phyloP scores from a whole-genome alignment of 2,888 invertebrate species.

The Drosophila paramelanica region DNA sequence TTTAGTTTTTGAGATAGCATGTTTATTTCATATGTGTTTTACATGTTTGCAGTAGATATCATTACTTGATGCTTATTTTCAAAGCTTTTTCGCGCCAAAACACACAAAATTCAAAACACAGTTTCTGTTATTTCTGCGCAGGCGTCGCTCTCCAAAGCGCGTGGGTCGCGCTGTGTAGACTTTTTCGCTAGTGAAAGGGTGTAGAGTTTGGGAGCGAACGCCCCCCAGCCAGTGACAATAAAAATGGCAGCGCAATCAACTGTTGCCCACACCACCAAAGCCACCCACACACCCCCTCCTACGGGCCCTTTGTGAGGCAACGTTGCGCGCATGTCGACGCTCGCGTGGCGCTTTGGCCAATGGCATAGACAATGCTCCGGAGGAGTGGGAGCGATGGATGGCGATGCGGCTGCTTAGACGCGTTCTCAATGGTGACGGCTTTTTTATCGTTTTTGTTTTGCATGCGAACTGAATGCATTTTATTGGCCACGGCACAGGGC shows the following conservation, averaged over 20 bases:
- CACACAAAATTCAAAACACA: constrained; percentile 5
- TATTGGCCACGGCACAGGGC: constrained; percentile 66
- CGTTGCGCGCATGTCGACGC: constrained; percentile 74
- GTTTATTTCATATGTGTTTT: background rate
- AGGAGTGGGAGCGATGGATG: constrained; percentile 49
- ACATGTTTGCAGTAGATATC: background rate
- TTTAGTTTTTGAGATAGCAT: background rate
- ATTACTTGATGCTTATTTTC: constrained; percentile 1
- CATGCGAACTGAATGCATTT: constrained; percentile 75
- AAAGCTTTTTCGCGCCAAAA: constrained; percentile 62
- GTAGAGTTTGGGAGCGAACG: background rate
- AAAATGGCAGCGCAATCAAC: constrained; percentile 72
- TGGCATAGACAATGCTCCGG: constrained; percentile 74
- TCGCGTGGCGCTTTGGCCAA: constrained; percentile 68
- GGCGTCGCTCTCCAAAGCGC: constrained; percentile 61
- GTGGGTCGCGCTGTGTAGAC: constrained; percentile 51
- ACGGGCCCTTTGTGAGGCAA: constrained; percentile 19
- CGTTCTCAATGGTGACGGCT: constrained; percentile 78
- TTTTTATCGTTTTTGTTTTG: constrained; percentile 76
- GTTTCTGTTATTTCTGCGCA: constrained; percentile 52
- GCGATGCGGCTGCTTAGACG: constrained; percentile 69
- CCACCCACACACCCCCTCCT: constrained; percentile 8
- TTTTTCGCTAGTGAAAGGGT: constrained; percentile 27
- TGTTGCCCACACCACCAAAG: constrained; percentile 9
- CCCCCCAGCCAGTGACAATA: constrained; percentile 41